A percentile compares a stretch with the other conserved stretches of the same genome.
phyloP scores from a whole-genome alignment of 2,113 vertebrate genomes.

The Ifrita kowaldi region DNA sequence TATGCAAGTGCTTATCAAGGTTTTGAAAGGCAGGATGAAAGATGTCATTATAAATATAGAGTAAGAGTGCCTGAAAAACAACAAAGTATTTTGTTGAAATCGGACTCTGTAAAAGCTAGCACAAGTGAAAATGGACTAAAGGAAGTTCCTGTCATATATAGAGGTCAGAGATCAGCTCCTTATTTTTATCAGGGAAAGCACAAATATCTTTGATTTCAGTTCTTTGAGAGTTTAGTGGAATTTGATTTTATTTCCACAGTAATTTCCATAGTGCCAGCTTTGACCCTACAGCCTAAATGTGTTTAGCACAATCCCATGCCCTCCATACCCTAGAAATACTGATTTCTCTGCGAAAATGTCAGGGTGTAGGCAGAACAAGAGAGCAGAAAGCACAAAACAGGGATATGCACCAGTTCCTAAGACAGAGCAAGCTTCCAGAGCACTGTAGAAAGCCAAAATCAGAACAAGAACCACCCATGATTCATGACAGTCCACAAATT shows the following conservation, averaged over 20 bases:
- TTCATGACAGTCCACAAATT: neutral
- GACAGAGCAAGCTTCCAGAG: neutral
- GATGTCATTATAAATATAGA: neutral
- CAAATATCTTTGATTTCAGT: neutral
- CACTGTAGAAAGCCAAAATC: neutral
- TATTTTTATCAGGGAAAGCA: neutral
- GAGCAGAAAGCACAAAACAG: neutral
- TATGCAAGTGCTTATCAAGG: neutral
- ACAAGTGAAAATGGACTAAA: neutral
- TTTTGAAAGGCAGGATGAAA: slow-evolving; percentile 2
- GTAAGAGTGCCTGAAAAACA: neutral
- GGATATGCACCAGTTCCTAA: neutral
- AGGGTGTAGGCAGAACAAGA: neutral
- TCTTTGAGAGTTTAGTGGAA: neutral
- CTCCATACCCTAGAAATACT: neutral
- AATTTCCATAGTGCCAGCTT: neutral
- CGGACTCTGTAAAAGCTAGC: neutral
- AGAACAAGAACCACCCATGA: neutral
- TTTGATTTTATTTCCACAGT: neutral
- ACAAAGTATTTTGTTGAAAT: neutral
- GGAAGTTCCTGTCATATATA: neutral
- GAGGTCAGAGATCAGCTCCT: neutral
- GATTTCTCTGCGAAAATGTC: neutral
- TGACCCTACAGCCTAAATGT: neutral
- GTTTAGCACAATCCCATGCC: neutral